Evolutionary conservation across 2,113 vertebrate species (phyloP).

Genomic region (Solea solea): DNA sequence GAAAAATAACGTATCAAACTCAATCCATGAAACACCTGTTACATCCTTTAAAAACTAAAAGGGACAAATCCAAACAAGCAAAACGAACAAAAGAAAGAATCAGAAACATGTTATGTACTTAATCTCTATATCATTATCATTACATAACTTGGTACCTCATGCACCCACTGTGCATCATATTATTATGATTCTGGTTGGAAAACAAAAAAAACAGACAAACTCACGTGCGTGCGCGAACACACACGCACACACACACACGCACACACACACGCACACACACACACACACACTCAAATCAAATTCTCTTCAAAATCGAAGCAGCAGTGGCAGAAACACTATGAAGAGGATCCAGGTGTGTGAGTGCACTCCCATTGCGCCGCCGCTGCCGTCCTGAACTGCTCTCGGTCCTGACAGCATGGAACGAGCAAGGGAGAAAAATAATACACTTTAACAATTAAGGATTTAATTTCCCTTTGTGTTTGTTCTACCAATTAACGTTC

Average conservation of each 20-base stretch:
- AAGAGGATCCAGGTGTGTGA: constrained; percentile 83
- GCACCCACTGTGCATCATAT: constrained; percentile 71
- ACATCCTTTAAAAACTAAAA: constrained; percentile 50
- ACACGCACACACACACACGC: neutral
- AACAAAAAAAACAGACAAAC: constrained; percentile 6
- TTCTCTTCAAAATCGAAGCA: constrained; percentile 87
- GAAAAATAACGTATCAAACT: constrained; percentile 25
- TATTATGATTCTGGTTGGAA: constrained; percentile 65
- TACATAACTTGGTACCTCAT: constrained; percentile 57
- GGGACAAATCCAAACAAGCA: neutral
- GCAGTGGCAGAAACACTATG: constrained; percentile 81
- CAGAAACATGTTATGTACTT: constrained; percentile 27
- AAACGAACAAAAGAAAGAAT: neutral
- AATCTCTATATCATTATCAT: constrained; percentile 60
- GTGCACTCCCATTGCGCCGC: constrained; percentile 76
- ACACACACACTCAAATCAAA: constrained; percentile 36
- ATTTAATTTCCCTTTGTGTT: neutral
- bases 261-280: constrained; percentile 7
- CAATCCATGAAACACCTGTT: constrained; percentile 51
- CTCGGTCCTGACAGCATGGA: constrained; percentile 83
- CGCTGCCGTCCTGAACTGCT: constrained; percentile 93
- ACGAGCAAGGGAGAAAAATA: neutral
- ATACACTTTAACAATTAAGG: constrained; percentile 17
- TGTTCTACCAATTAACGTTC: neutral
- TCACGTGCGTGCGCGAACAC: neutral